phyloP scores from a whole-genome alignment of 2,113 vertebrate genomes.

The Saguinus midas region DNA sequence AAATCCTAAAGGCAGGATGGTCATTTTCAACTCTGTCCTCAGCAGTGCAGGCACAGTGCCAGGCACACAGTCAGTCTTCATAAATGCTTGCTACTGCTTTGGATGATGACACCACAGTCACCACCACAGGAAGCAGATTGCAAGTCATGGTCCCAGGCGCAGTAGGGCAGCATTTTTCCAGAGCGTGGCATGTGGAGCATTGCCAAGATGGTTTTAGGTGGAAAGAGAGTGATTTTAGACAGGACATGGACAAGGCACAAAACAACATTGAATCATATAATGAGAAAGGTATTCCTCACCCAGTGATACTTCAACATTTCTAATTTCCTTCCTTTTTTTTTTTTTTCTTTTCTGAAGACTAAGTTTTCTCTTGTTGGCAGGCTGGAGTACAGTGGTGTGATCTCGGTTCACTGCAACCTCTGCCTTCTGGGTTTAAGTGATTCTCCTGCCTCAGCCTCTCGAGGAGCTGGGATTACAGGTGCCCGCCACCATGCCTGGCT shows the following conservation, averaged over 20 bases:
- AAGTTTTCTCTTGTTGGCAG: too few relatives aligned
- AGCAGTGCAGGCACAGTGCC: neutral
- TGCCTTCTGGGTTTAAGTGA: too few relatives aligned
- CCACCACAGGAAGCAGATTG: too few relatives aligned
- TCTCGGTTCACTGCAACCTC: too few relatives aligned
- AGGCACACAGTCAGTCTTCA: neutral
- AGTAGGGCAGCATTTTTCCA: neutral
- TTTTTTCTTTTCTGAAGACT: too few relatives aligned
- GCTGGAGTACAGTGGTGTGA: too few relatives aligned
- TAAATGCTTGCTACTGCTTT: neutral
- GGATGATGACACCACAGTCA: too few relatives aligned
- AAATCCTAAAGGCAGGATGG: neutral
- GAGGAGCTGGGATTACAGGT: too few relatives aligned
- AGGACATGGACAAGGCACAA: neutral
- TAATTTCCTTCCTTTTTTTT: neutral
- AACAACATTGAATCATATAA: neutral
- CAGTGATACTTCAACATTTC: neutral
- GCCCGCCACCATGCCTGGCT: too few relatives aligned
- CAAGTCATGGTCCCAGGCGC: too few relatives aligned
- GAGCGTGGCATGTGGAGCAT: accelerated
- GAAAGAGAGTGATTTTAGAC: neutral
- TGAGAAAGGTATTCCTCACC: neutral
- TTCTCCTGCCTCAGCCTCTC: too few relatives aligned
- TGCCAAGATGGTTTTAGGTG: neutral
- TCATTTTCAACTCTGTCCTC: neutral